phyloP scores from a whole-genome alignment of 2,797 vertebrate genomes.

The Peromyscus aztecus region DNA sequence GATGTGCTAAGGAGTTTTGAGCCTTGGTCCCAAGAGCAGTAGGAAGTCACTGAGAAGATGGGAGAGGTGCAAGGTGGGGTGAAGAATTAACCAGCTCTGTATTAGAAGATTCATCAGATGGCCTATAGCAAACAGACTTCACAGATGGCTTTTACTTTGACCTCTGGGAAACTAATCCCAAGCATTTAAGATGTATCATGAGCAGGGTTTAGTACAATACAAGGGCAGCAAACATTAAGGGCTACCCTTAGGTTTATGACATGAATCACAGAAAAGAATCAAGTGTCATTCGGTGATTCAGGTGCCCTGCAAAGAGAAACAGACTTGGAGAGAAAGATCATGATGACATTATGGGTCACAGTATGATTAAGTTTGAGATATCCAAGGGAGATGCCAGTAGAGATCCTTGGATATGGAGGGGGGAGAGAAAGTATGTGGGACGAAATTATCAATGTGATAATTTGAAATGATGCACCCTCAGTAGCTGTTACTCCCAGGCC shows the following conservation, averaged over 20 bases:
- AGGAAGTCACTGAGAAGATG: background rate
- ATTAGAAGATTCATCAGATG: background rate
- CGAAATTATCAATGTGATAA: background rate
- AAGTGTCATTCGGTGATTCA: background rate
- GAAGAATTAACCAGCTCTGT: background rate
- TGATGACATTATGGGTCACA: background rate
- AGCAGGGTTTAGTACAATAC: background rate
- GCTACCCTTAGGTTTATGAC: background rate
- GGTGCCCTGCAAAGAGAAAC: background rate
- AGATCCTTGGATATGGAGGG: background rate
- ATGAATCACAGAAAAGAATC: background rate
- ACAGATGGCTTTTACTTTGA: background rate
- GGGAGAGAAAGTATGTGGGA: background rate
- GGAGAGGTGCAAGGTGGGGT: background rate
- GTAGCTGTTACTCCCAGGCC: background rate
- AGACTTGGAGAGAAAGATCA: background rate
- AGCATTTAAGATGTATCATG: background rate
- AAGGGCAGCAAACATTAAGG: background rate
- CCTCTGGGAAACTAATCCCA: constrained; percentile 21
- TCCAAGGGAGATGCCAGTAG: background rate
- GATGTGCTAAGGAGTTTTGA: background rate
- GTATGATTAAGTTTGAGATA: background rate
- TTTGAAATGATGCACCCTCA: background rate
- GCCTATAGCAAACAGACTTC: background rate
- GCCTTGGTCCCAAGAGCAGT: background rate